Evolutionary conservation across 2,888 invertebrate genomes (phyloP).

Genomic region (Andrena trimmerana): DNA sequence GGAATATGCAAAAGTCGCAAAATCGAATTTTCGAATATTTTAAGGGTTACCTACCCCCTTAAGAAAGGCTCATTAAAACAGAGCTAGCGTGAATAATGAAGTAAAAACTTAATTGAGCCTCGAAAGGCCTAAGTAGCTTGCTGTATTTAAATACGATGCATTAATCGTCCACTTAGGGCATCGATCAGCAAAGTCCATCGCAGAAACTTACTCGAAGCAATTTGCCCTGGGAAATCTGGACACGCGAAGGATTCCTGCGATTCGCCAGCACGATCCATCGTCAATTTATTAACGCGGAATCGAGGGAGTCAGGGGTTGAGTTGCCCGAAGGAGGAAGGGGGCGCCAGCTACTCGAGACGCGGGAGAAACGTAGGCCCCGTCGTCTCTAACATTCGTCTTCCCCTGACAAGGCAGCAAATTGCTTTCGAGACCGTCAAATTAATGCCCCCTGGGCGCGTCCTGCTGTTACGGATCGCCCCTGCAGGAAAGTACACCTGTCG

Average conservation of each 20-base stretch:
- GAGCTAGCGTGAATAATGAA: too few species aligned
- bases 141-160: conserved; percentile 7
- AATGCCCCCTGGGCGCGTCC: conserved; percentile 56
- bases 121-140: neutral
- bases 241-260: conserved; percentile 27
- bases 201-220: neutral
- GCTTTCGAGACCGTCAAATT: conserved; percentile 74
- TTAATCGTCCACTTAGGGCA: neutral
- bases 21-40: too few species aligned
- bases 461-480: conserved; percentile 51
- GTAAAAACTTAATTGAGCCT: too few species aligned
- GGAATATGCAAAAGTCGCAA: too few species aligned
- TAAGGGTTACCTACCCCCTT: too few species aligned
- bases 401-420: conserved; percentile 75
- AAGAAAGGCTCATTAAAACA: too few species aligned
- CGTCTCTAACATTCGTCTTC: conserved; percentile 72
- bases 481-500: conserved; percentile 50
- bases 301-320: conserved; percentile 13
- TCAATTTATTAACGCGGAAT: conserved; percentile 62
- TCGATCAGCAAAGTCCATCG: neutral
- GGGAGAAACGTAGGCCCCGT: conserved; percentile 48
- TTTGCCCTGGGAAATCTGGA: conserved; percentile 9
- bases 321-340: conserved; percentile 31
- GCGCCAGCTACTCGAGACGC: conserved; percentile 28
- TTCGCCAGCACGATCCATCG: conserved; percentile 25